Conservation (phyloP, 35 echinoderm and acorn worm species). For the Stichopus chloronotus region DNA sequence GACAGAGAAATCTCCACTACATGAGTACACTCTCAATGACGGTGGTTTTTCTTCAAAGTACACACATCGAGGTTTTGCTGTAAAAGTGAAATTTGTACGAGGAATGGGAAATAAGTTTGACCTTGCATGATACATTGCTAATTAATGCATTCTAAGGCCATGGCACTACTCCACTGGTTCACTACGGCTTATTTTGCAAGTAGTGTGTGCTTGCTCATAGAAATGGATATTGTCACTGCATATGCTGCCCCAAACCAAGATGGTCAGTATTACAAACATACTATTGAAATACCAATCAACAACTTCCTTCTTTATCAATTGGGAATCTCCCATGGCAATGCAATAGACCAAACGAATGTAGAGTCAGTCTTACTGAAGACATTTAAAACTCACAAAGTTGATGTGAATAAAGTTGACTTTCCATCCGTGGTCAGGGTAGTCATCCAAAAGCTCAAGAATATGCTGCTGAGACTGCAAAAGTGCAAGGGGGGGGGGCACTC, state of each 20-base stretch:
- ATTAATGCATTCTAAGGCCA: not conserved
- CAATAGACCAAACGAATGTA: slow-evolving; percentile 16
- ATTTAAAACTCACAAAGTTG: slow-evolving; percentile 42
- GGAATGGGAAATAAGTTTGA: slow-evolving; percentile 28
- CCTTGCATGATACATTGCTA: not conserved
- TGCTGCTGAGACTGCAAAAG: not conserved
- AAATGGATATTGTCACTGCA: not conserved
- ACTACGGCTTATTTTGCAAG: not conserved
- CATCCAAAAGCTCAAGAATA: slow-evolving; percentile 24
- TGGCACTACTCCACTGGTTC: not conserved
- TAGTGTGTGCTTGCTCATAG: slow-evolving; percentile 1
- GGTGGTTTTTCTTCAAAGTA: not conserved
- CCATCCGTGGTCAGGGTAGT: not conserved
- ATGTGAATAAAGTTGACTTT: slow-evolving; percentile 16
- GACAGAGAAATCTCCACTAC: slow-evolving; percentile 4
- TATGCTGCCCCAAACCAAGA: slow-evolving; percentile 13
- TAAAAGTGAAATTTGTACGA: slow-evolving; percentile 9
- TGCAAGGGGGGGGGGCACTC: not conserved
- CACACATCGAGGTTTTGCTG: slow-evolving; percentile 20
- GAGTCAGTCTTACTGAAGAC: slow-evolving; percentile 14
- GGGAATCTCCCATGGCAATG: slow-evolving; percentile 23
- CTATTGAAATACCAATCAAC: slow-evolving; percentile 22
- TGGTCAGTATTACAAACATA: not conserved
- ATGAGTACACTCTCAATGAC: not conserved
- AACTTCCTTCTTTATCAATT: slow-evolving; percentile 24